Base-by-base conservation (phyloP, 2,113 vertebrate genomes). In the Mastomys coucha region DNA sequence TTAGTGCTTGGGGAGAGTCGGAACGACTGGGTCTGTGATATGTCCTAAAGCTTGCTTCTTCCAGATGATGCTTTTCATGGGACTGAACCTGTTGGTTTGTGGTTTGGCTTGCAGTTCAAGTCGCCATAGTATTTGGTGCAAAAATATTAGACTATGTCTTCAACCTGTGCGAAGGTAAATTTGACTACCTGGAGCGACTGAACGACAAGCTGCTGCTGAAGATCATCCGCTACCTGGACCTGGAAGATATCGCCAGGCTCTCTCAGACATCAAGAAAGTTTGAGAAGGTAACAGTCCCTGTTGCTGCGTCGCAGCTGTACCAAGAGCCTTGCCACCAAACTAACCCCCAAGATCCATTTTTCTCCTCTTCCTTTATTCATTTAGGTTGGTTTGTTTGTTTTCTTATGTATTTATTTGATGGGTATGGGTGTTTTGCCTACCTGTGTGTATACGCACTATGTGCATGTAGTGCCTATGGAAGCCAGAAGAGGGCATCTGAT, bases 141-240 rank as follows among this genome's bases (percentile, higher is more conserved):
- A 97, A 91, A 78, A 97, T 98, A 93, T 96, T 99, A 97, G 94
- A 99, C 51, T 97, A 99, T 91, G 78, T 98, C 94, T 95, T 97
- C 91, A 98, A 36, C 96, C 97, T 99, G 97, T 99, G 99, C 87
- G 7, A 51, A 94, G 99, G 99, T 92, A 97, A 98, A 80, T 98
- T 97, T 95, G 98, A 99, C 98, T 99, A 98, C 97, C 98, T 99
- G 75, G 98, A 99, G 58, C 39, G 73, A 77, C 98, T 99, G 97
- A 98, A 99, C 72, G 98, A 99, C 81, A 78, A 78, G 9, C 84
- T 99, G 92, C 97, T 99, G 65, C 97, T 99, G 80, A 92, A 65
- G 78, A 98, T 99, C 58, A 92, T 99, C 93, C 98, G 98, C 95
- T 99, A 98, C 95, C 97, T 99, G 93, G 97, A 98, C 67, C 97